phyloP scores from a whole-genome alignment of 2,888 invertebrate species.

The Dicranocentrus wangi region DNA sequence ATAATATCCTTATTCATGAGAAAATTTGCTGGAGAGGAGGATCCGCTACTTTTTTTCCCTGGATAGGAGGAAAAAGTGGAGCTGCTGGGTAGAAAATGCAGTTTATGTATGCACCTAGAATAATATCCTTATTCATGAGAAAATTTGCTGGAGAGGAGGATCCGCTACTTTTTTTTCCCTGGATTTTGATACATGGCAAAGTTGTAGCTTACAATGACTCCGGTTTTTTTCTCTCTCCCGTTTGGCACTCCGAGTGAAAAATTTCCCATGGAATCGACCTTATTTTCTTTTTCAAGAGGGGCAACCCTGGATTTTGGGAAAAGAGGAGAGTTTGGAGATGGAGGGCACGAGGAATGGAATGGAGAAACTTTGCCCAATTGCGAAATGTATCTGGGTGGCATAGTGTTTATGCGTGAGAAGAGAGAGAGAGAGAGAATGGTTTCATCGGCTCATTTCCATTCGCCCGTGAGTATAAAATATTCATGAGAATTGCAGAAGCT shows the following conservation, averaged over 20 bases:
- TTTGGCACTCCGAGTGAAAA: constrained; percentile 51
- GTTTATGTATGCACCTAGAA: constrained; percentile 26
- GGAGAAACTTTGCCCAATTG: neutral
- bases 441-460: constrained; percentile 40
- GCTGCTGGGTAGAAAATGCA: constrained; percentile 24
- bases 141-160: constrained; percentile 6
- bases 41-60: neutral
- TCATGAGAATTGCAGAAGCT: constrained; percentile 63
- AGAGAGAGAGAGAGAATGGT: neutral
- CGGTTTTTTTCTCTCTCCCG: constrained; percentile 3
- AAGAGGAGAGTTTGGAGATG: neutral
- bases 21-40: constrained; percentile 5
- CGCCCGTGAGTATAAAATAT: constrained; percentile 56
- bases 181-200: neutral
- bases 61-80: too few relatives aligned
- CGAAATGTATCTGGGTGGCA: neutral
- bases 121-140: constrained; percentile 33
- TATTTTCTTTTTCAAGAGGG: constrained; percentile 31
- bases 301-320: neutral
- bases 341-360: neutral
- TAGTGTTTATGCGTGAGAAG: neutral
- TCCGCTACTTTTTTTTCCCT: neutral
- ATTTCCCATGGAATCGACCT: constrained; percentile 60
- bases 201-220: constrained; percentile 18
- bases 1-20: constrained; percentile 32